Base-by-base conservation (phyloP, 2,797 vertebrate genomes). In the Crossoptilon crossoptilon region DNA sequence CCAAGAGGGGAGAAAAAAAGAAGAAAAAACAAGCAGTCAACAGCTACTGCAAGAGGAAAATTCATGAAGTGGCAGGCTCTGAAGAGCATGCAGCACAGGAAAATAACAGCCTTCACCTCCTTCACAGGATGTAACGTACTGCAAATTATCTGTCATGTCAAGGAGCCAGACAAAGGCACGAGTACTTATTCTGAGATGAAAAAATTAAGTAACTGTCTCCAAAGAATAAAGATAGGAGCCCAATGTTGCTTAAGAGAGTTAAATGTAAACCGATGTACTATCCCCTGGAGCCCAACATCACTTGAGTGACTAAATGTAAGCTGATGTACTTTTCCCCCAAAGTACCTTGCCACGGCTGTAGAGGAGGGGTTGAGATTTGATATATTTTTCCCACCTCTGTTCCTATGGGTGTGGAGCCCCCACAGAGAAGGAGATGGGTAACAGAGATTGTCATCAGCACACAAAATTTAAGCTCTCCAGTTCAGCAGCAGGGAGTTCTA, bases 81-180 rank as follows among this genome's bases (percentile, higher is more conserved):
- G 85, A 92, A 90, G n/a, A 84, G 46, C 55, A 62, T 14, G 18
- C 67, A 87, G 84, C 56, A 90, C 24, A 84, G 35, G 31, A 84
- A 94, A 95, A 87, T 87, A 88, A 82, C 80, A 74, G 70, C 72
- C 62, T 95, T 91, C 84, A 93, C 89, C 88, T 80, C 75, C 49
- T 93, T 84, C 60, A 79, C 3, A 0, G 70, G 67, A 88, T 37
- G 41, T 53, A 81, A 66, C 2, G 0, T 66, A 27, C 80, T 93
- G 88, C 82, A 94, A 95, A 93, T 90, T 90, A 93, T 43, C 70
- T 90, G 82, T 86, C 90, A 91, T 12, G 2, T 85, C 72, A 90
- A 89, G 74, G 51, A 93, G 41, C 59, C 82, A 94, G 81, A 82
- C 43, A 87, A 69, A 93, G 70, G 64, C 53, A 80, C 0, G 0